Base-by-base conservation (phyloP, 2,113 vertebrate species). In the Pampusana beccarii region DNA sequence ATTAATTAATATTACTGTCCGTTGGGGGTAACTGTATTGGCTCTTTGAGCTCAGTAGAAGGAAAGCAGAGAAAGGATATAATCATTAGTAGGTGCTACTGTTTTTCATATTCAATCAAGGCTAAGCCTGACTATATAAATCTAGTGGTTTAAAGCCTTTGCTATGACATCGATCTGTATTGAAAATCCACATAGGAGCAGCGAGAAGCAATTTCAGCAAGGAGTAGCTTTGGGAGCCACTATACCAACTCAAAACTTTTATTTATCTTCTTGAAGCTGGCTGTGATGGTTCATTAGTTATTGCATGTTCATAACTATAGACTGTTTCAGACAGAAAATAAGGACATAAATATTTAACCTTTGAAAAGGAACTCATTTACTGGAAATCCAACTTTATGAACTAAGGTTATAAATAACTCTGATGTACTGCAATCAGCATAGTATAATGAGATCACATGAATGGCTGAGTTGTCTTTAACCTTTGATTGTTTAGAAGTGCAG, bases 281-380 rank as follows among this genome's bases (percentile, higher is more conserved):
- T 88, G 62, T 58, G 51, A 12, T 57, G 62, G 71, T 92, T 98
- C 89, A 75, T 69, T 94, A 92, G 57, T 80, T 88, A 80, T 86
- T 7, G 2, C 60, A 69, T 33, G 53, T 88, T 97, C 94, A 16
- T 86, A 90, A 89, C 82, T 93, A 79, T 9, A 86, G 78, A 97
- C 92, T 92, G 64, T 94, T 93, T 93, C 89, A 93, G 56, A 93
- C 65, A 93, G 86, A 83, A 94, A 96, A 95, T 92, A 95, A 80
- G 81, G 94, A 95, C 97, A 97, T 97, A 97, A 98, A 98, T 98
- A 97, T 97, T 98, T 98, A 98, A 97, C 97, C 95, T 98, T 97
- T 96, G 96, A 83, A 96, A 97, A 94, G 88, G 85, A 96, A 91
- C 95, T 95, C 85, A 91, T 96, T 97, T 98, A 97, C 97, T 97